phyloP scores from a whole-genome alignment of 30 jellyfish, hydroid and myxozoan genomes.

The Hydractinia echinata region DNA sequence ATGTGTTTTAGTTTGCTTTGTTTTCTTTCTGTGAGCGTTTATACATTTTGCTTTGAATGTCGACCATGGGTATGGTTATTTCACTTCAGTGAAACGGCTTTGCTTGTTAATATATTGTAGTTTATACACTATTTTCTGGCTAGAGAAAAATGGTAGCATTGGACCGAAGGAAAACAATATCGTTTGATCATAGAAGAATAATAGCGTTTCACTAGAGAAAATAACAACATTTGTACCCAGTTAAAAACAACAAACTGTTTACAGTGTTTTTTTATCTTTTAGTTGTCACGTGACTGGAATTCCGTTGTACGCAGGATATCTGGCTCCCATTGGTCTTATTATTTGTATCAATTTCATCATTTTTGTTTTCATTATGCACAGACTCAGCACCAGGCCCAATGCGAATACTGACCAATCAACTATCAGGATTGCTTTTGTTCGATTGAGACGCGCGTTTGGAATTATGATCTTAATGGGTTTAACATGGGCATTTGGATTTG shows the following conservation, averaged over 20 bases:
- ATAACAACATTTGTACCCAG: no score
- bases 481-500: constrained; percentile 89
- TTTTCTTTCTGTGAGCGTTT: background rate
- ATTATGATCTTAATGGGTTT: constrained; percentile 93
- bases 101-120: no score
- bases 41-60: background rate
- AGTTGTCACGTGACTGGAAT: constrained; percentile 85
- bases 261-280: constrained; percentile 2
- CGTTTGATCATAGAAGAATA: no score
- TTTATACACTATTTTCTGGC: no score
- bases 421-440: constrained; percentile 45
- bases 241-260: no score
- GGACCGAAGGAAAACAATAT: no score
- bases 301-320: constrained; percentile 71
- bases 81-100: no score
- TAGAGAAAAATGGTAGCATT: no score
- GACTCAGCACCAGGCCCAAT: constrained; percentile 77
- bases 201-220: no score
- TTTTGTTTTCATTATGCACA: constrained; percentile 81
- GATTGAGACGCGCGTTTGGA: constrained; percentile 93
- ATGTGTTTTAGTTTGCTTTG: constrained; percentile 24
- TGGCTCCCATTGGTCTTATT: constrained; percentile 88
- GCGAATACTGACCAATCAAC: constrained; percentile 61
- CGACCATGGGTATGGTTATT: no score
- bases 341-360: constrained; percentile 57